Percentiles rank a stretch among this genome's conserved stretches.
Evolutionary conservation across 64 coral and sea anemone genomes (phyloP).

Genomic region (Actinia tenebrosa): DNA sequence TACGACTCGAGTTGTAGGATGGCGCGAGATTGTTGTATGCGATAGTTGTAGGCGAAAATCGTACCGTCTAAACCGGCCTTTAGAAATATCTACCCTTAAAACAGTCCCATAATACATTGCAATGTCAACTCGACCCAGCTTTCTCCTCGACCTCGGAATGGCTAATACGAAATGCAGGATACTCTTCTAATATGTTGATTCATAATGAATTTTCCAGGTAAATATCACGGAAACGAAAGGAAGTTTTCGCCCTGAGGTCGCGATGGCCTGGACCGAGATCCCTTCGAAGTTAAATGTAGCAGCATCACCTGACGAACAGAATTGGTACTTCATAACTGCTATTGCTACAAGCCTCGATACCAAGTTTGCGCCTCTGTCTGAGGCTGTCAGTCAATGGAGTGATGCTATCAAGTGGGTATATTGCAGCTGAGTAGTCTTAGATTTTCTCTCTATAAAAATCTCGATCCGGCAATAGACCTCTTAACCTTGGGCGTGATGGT

Average conservation of each 20-base stretch:
- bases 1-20: too few species aligned
- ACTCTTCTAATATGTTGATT: background rate
- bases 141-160: too few species aligned
- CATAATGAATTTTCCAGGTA: conserved; percentile 21
- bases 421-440: background rate
- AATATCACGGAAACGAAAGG: conserved; percentile 50
- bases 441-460: too few species aligned
- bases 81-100: too few species aligned
- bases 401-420: conserved; percentile 32
- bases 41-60: too few species aligned
- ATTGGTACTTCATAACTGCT: conserved; percentile 49
- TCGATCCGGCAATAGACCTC: too few species aligned
- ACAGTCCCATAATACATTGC: too few species aligned
- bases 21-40: too few species aligned
- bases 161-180: too few species aligned
- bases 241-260: conserved; percentile 33
- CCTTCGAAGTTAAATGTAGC: conserved; percentile 21
- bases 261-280: conserved; percentile 38
- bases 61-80: too few species aligned
- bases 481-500: background rate
- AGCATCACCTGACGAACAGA: conserved; percentile 30
- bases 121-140: too few species aligned
- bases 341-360: conserved; percentile 59
- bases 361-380: conserved; percentile 41
- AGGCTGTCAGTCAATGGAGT: conserved; percentile 55